These are phyloP conservation scores for Petrocephalus microphthalmus DNA, from an alignment of 2,113 vertebrate species.

Conservation along the genomic window DNA sequence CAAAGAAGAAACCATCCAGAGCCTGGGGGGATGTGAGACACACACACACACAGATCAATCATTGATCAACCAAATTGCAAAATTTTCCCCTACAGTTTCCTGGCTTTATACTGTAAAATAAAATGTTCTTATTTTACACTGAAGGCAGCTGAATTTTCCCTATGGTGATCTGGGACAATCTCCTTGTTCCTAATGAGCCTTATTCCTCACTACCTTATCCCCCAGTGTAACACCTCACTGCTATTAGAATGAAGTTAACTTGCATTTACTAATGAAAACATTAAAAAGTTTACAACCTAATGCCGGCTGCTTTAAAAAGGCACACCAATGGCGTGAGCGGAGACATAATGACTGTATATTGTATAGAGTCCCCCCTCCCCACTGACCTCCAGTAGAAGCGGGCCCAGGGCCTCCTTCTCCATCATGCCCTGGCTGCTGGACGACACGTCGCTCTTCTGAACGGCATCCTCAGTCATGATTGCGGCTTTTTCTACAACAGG, in stretches of 20 bases:
- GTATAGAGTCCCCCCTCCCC: too few species aligned
- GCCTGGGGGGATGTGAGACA: constrained; percentile 58
- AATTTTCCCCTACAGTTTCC: background rate
- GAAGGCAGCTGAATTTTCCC: background rate
- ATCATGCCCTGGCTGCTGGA: constrained; percentile 89
- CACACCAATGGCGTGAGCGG: background rate
- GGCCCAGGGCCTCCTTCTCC: constrained; percentile 83
- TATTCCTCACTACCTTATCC: too few species aligned
- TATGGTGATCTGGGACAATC: background rate
- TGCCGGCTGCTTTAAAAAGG: background rate
- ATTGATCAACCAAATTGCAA: too few species aligned
- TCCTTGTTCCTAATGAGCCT: background rate
- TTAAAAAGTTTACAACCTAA: background rate
- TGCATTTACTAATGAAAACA: background rate
- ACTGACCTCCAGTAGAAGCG: constrained; percentile 72
- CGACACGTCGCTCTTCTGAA: constrained; percentile 91
- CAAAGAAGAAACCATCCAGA: constrained; percentile 89
- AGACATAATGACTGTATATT: too few species aligned
- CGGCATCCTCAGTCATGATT: constrained; percentile 72
- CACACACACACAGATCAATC: background rate
- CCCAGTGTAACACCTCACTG: background rate
- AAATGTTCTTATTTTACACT: background rate
- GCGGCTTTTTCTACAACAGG: constrained; percentile 67
- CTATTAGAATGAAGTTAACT: background rate
- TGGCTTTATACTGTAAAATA: background rate